A percentile compares a stretch with the other conserved stretches of the same genome.
phyloP scores from a whole-genome alignment of 1,140 invertebrate genomes.

The Nephotettix cincticeps region DNA sequence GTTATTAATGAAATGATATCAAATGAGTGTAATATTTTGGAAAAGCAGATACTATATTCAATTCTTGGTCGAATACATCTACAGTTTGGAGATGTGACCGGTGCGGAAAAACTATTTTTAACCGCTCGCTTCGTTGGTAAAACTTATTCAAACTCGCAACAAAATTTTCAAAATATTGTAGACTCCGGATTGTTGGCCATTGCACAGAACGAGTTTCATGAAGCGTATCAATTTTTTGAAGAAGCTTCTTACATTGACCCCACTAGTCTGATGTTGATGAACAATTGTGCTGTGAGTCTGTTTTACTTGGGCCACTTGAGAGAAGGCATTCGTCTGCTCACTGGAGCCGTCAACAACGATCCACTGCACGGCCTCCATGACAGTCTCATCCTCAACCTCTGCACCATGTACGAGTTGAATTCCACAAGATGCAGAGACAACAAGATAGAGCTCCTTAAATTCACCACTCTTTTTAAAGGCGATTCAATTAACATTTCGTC shows the following conservation, averaged over 20 bases:
- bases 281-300: constrained; percentile 91
- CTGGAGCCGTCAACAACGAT: constrained; percentile 75
- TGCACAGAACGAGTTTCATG: constrained; percentile 79
- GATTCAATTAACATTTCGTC: constrained; percentile 70
- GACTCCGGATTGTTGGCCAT: constrained; percentile 78
- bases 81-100: constrained; percentile 77
- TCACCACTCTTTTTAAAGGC: constrained; percentile 81
- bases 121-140: too few relatives aligned
- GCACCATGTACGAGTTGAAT: constrained; percentile 90
- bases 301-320: constrained; percentile 86
- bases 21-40: constrained; percentile 49
- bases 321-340: constrained; percentile 79
- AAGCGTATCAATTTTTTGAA: constrained; percentile 78
- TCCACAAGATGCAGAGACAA: constrained; percentile 78
- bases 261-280: constrained; percentile 81
- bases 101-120: constrained; percentile 70
- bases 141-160: too few relatives aligned
- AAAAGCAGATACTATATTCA: constrained; percentile 66
- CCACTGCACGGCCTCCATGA: constrained; percentile 83
- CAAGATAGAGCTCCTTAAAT: constrained; percentile 73
- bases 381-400: constrained; percentile 84
- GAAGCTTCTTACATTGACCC: constrained; percentile 77
- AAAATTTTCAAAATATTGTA: constrained; percentile 62
- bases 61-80: constrained; percentile 82
- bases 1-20: constrained; percentile 58